These are phyloP conservation scores for Sebastes jordani DNA, from an alignment of 2,797 vertebrate genomes.

Conservation along the genomic window DNA sequence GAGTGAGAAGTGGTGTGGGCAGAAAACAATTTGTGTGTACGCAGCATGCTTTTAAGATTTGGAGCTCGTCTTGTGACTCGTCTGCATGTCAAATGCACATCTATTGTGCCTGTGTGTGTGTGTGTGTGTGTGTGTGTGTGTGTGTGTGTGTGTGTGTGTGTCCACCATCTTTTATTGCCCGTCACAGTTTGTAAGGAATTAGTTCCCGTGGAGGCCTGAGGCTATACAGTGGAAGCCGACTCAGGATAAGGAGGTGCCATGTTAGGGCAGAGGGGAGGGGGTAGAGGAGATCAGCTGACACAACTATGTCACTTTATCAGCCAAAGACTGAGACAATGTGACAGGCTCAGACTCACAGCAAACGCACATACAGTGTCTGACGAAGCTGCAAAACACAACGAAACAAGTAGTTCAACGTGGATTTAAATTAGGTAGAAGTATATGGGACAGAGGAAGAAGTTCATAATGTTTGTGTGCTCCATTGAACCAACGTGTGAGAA, in stretches of 20 bases:
- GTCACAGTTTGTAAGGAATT: conserved; percentile 61
- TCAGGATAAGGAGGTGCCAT: conserved; percentile 59
- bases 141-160: neutral
- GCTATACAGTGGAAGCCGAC: conserved; percentile 51
- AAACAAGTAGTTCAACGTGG: neutral
- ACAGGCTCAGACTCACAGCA: conserved; percentile 39
- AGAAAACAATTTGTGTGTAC: conserved; percentile 8
- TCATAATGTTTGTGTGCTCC: conserved; percentile 4
- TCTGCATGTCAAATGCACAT: conserved; percentile 23
- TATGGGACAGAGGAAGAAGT: neutral
- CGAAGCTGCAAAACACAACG: conserved; percentile 7
- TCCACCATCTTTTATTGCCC: conserved; percentile 46
- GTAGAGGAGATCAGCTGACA: conserved; percentile 63
- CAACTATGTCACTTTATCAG: conserved; percentile 69
- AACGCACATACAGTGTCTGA: conserved; percentile 4
- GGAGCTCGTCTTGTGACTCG: conserved; percentile 49
- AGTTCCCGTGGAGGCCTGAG: conserved; percentile 47
- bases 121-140: neutral
- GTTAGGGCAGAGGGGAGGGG: conserved; percentile 33
- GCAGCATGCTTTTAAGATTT: conserved; percentile 23
- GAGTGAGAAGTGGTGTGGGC: neutral
- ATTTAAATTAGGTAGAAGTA: neutral
- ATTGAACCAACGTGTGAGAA: conserved; percentile 24
- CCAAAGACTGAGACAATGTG: conserved; percentile 54
- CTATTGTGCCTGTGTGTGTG: conserved; percentile 12